Base-by-base conservation (phyloP, 2,797 vertebrate species). In the Myoxocephalus aenaeus region DNA sequence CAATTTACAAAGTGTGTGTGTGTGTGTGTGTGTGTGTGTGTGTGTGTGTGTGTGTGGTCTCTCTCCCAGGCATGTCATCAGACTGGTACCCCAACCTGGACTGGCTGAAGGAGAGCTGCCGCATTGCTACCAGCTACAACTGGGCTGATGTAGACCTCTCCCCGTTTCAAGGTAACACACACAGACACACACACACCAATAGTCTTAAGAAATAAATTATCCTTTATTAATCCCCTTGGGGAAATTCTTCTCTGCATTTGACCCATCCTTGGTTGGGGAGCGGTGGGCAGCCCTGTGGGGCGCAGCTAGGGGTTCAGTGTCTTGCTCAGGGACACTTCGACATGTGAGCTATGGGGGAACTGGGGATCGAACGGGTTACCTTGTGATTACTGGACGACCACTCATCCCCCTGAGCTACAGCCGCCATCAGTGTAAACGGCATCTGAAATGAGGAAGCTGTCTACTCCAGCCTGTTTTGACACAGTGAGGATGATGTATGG, bases 31-130 rank as follows among this genome's bases (percentile, higher is more conserved):
- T 65, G 75, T 34, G n/a, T 56, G 42, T 29, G 57, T 73, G 69
- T 44, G 22, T 50, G 34, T 65, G 57, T 63, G 65, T 20, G 25
- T 40, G 38, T 40, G 40, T 42, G 13, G 40, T 58, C n/a, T 46
- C 1, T 66, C 12, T 76, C 63, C 27, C 66, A 95, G 94, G 93
- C 76, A 89, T 95, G 88, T 90, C 94, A 57, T 89, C 94, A 70
- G 96, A 97, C 87, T 97, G 96, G 96, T 96, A 95, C 90, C 95
- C 96, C n/a, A 96, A 96, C 89, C 92, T 97, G 70, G 96, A 97
- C 91, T 95, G 96, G 93, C 93, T 97, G 65, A 97, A 96, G 83
- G 96, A 97, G 92, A 97, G 96, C 93, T 97, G 96, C 92, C 95
- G 96, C 74, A 96, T 96, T 50, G 96, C 96, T 74, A 96, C 95